Evolutionary conservation across 2,888 invertebrate species (phyloP).

Genomic region (Sycophila texana): DNA sequence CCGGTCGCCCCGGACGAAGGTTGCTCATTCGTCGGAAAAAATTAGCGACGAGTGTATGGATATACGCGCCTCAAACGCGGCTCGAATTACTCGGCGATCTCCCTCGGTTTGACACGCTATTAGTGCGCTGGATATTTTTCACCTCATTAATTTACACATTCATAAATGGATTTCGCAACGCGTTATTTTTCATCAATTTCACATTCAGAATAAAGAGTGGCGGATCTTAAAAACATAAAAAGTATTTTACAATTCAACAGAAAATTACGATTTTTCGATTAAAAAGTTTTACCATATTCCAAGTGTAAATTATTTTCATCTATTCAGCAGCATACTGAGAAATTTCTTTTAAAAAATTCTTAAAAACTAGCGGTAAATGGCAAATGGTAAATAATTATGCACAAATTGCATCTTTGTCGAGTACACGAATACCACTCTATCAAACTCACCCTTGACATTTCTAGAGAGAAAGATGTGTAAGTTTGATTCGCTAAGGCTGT

Average conservation of each 20-base stretch:
- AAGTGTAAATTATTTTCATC: too few relatives aligned
- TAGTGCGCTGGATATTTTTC: constrained; percentile 42
- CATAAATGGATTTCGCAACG: constrained; percentile 24
- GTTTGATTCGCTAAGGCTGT: constrained; percentile 45
- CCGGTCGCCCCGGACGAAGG: constrained; percentile 29
- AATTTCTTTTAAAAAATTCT: too few relatives aligned
- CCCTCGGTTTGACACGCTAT: constrained; percentile 31
- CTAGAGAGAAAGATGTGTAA: constrained; percentile 2
- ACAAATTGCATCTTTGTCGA: too few relatives aligned
- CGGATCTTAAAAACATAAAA: too few relatives aligned
- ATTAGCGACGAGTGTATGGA: constrained; percentile 51
- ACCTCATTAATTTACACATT: constrained; percentile 46
- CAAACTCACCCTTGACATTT: constrained; percentile 15
- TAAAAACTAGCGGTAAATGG: too few relatives aligned
- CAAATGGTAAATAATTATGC: too few relatives aligned
- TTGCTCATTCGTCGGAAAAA: constrained; percentile 55
- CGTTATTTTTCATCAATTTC: neutral
- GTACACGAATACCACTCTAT: too few relatives aligned
- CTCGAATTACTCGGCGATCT: constrained; percentile 46
- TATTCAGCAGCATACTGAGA: too few relatives aligned
- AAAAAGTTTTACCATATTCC: too few relatives aligned
- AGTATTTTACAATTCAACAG: too few relatives aligned
- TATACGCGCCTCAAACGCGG: constrained; percentile 39
- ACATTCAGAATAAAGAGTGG: neutral
- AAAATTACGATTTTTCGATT: too few relatives aligned